Conservation (phyloP, 2,888 invertebrate genomes). For the Lochmaea capreae region DNA sequence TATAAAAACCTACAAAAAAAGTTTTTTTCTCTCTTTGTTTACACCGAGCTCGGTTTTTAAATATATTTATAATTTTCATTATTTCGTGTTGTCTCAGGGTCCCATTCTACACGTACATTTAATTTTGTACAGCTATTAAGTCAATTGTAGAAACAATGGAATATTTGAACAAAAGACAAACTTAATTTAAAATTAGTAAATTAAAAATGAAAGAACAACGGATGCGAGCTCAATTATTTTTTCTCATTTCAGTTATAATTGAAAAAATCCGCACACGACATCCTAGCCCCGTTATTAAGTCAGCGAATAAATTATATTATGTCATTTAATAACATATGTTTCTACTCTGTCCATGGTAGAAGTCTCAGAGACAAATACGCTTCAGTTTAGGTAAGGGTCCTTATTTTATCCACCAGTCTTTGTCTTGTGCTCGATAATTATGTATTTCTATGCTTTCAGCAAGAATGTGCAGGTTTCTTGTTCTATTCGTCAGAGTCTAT, state of each 20-base stretch:
- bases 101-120: slow-evolving; percentile 39
- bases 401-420: no score
- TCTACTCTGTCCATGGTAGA: not conserved
- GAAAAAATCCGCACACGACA: slow-evolving; percentile 13
- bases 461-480: no score
- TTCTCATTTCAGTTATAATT: slow-evolving; percentile 24
- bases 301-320: not conserved
- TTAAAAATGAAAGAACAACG: slow-evolving; percentile 50
- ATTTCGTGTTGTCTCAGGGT: not conserved
- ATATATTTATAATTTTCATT: not conserved
- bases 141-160: slow-evolving; percentile 57
- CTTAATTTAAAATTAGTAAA: slow-evolving; percentile 55
- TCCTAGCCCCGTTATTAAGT: not conserved
- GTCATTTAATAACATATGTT: not conserved
- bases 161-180: slow-evolving; percentile 53
- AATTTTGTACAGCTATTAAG: slow-evolving; percentile 54
- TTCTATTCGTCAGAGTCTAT: no score
- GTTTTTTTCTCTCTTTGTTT: not conserved
- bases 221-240: slow-evolving; percentile 28
- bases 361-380: not conserved
- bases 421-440: no score
- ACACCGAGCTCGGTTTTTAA: not conserved
- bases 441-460: no score
- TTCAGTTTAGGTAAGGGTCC: no score
- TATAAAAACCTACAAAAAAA: no score